Base-by-base conservation (phyloP, 2,797 vertebrate species). In the Eidolon dupreanum region DNA sequence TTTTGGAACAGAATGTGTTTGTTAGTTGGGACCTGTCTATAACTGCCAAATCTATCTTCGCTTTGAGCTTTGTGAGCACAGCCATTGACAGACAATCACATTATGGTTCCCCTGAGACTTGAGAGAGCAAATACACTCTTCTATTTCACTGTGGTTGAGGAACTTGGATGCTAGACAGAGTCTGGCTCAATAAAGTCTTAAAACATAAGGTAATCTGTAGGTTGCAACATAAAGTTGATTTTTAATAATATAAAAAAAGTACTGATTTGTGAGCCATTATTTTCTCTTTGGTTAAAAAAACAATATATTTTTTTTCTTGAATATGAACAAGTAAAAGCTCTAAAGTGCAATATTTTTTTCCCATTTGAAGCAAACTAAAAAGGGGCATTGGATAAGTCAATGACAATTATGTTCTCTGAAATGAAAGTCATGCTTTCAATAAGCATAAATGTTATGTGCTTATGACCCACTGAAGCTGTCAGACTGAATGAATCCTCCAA, bases 331-430 rank as follows among this genome's bases (percentile, higher is more conserved):
- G 8, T 55, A 55, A 92, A 88, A 79, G 20, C 1, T 6, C 24
- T 57, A 59, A 2, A 71, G 4, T 36, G 8, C 16, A 83, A 38
- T 79, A 63, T 55, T 82, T 19, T 43, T 49, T 38, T 28, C 49
- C 24, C 28, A 22, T 90, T 94, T 57, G 43, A 10, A 96, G 59
- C 2, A 94, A 38, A 79, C 81, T 71, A 88, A 82, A 93, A 77
- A n/a, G 12, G 16, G 78, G 0, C 78, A 10, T 87, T 82, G 38
- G 12, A 31, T 53, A 46, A 33, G 38, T 92, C 79, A 59, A 38
- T 51, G 51, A 77, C 8, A 95, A 28, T 15, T 49, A 22, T 53
- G 28, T 26, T 95, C 68, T 93, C 75, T 84, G 61, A 43, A 86
- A 71, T 51, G 95, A 88, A 97, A 81, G 28, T 3, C 11, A 66